Base-by-base conservation (phyloP, 2,888 invertebrate genomes). In the Steinernema scapterisci region DNA sequence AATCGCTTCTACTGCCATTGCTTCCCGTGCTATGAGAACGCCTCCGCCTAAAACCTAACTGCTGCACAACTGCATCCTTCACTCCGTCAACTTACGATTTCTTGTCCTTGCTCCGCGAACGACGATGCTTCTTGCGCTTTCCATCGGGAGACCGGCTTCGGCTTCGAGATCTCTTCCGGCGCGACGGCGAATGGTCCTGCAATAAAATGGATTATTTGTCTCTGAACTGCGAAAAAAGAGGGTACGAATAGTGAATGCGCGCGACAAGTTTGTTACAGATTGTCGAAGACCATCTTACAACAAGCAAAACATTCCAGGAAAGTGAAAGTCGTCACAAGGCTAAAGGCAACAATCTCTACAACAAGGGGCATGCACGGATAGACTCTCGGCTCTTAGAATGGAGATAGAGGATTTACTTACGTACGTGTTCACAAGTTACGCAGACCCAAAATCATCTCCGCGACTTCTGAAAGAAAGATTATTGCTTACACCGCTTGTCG, bases 221-320 rank as follows among this genome's bases (percentile, higher is more conserved):
- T n/a, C 21, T 23, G 23, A 48, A 48, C 2, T 11, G 19, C 2
- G 11, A 5, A 21, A 21, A 23, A 23, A 19, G 11, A 9, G n/a
- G 23, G 52, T 38, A 38, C 38, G 63, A 63, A 63, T 63, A 63
- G 63, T 63, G 63, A 63, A 63, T 63, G 63, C 63, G 63, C 63
- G 63, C 63, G 63, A 63, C 63, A 63, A 63, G 63, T 63, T 63
- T 63, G 63, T 63, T 63, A 63, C 63, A 63, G 63, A 63, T 63
- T 63, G 63, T 63, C 63, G 38, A 63, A 63, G 63, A 63, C 52
- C 63, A 63, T 27, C 27, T 63, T 31, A 63, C 63, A 63, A 63
- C 63, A 63, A 63, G 63, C 63, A 19, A 63, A 25, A 63, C 63
- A 63, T 63, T 63, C 63, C 63, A 63, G 63, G 63, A 63, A 63